Base-by-base conservation (phyloP, 2,888 invertebrate genomes). In the Philaethria dido region DNA sequence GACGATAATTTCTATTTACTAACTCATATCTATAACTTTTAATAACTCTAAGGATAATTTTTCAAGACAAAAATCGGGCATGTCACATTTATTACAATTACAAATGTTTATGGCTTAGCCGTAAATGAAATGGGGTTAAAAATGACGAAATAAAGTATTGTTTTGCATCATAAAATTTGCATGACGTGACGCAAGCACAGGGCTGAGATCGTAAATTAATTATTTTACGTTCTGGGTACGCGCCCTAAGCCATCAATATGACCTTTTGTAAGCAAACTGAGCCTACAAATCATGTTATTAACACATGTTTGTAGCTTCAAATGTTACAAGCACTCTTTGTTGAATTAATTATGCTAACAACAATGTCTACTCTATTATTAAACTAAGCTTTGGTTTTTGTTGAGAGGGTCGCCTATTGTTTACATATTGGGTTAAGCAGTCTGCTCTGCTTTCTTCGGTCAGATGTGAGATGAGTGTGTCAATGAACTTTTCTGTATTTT, bases 131-230 rank as follows among this genome's bases (percentile, higher is more conserved):
- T 62, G 66, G 63, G 65, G 64, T 69, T 64, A 74, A 76, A 75
- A 73, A 72, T 72, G 69, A 68, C 68, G 20, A 72, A 72, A 71
- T 72, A 71, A 74, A 72, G 71, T 61, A 72, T 70, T 61, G 71
- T 61, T 71, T 70, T 61, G 59, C 59, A 65, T 68, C 39, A 72
- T 72, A 67, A 74, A 72, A 77, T 76, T 76, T 71, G 52, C 76
- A 75, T 77, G 73, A 57, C 33, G 47, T 70, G 73, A 71, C 70
- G 73, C 29, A 39, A n/a, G 45, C 63, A 64, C 62, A 54, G 36
- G 55, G 50, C 50, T 55, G 62, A 36, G 29, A 44, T 48, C 61
- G 44, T 67, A 70, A 67, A 66, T 73, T 68, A 70, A 71, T 62
- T 66, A 61, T 68, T 67, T 68, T 64, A 68, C 36, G 64, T 33